Evolutionary conservation across 53 echinoderm and acorn worm species (phyloP), one percentile per base, ranked within the genome.

Genomic region (Temnopleurus reevesii): DNA sequence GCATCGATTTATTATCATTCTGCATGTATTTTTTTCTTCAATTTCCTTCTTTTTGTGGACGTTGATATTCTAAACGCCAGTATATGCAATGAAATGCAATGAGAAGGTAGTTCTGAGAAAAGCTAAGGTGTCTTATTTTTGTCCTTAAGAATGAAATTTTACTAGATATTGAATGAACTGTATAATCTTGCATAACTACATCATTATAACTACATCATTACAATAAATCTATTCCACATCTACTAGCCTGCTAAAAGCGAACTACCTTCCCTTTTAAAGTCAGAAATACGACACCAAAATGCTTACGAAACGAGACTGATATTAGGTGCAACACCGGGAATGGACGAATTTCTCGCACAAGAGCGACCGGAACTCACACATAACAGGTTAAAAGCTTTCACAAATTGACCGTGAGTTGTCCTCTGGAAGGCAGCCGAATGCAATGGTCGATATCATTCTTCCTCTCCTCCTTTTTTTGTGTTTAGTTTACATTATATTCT

Each of bases 321-420:
- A n/a, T 23, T 21, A 71, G 35, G 21, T 71, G 2, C 41, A 38
- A 2, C 43, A 4, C n/a, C 18, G 36, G 41, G n/a, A 49, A 79
- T 79, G 28, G 29, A 79, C 79, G 15, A 15, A 27, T 28, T 47
- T 47, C 46, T 49, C 24, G 46, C 46, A 47, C 41, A 9, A 47
- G 25, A 79, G 49, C 49, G 45, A 79, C 79, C 49, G 79, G 79
- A 79, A 47, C 79, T 41, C 25, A 41, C 17, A 29, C 49, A 49
- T 79, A 79, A 79, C 49, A 83, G 83, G 83, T 55, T 83, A 55
- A 83, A 83, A 83, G 83, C 83, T 54, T 83, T 83, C 34, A 31
- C 7, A 83, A 83, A 83, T 83, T 83, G 83, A 83, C 31, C 83
- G 83, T 56, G 81, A 81, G 30, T 33, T 31, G 17, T 53, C 18